phyloP scores from a whole-genome alignment of 1,140 invertebrate genomes.

The Aphelenchoides fujianensis region DNA sequence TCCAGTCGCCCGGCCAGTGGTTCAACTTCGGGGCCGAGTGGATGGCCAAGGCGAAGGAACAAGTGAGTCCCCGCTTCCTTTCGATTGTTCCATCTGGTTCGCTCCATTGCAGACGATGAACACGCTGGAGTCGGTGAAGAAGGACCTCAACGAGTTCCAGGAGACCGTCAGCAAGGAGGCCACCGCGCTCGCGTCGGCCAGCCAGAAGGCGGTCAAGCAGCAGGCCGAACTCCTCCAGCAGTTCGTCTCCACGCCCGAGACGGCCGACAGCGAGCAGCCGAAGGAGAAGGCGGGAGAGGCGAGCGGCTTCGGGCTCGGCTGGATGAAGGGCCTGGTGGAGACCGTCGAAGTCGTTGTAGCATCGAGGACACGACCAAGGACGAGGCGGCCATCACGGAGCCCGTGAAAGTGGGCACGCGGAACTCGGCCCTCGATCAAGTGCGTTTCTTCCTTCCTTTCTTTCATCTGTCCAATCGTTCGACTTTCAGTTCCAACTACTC shows the following conservation, averaged over 20 bases:
- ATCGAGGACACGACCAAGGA: constrained; percentile 56
- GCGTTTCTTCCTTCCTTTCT: no score
- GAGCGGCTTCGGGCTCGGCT: constrained; percentile 28
- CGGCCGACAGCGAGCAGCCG: constrained; percentile 8
- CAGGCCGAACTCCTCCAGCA: constrained; percentile 51
- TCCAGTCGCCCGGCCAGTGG: constrained; percentile 8
- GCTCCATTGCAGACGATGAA: constrained; percentile 49
- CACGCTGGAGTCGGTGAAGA: constrained; percentile 53
- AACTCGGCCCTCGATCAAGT: constrained; percentile 51
- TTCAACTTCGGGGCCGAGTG: constrained; percentile 35
- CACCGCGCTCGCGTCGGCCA: constrained; percentile 37
- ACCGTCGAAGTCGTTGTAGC: constrained; percentile 50
- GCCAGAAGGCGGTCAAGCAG: constrained; percentile 41
- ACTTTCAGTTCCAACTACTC: constrained; percentile 43
- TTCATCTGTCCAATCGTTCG: no score
- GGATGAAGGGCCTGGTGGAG: constrained; percentile 51
- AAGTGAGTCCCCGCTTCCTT: constrained; percentile 29
- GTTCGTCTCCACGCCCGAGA: constrained; percentile 42
- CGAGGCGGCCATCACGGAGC: constrained; percentile 44
- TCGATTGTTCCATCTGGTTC: no score
- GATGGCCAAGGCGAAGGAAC: constrained; percentile 42
- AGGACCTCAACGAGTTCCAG: constrained; percentile 53
- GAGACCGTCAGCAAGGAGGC: constrained; percentile 52
- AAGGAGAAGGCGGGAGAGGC: constrained; percentile 25
- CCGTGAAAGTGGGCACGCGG: constrained; percentile 28